A percentile compares a stretch with the other conserved stretches of the same genome.
Conservation (phyloP, 1,140 invertebrate species). For the Cotesia glomerata region DNA sequence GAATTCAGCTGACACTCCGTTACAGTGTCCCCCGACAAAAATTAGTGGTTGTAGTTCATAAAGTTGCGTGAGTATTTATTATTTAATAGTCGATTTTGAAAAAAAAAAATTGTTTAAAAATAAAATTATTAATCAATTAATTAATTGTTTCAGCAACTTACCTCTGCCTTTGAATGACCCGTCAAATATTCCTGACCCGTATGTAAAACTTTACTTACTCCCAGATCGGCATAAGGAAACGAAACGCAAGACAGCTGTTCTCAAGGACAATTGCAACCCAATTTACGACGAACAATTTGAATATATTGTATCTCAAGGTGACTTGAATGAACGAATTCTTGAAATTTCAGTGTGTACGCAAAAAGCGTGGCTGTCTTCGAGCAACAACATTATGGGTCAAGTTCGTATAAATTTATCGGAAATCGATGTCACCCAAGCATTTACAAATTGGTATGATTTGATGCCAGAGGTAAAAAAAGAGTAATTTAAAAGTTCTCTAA, state of each 20-base stretch:
- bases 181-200: slow-evolving; percentile 90
- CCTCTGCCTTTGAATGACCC: slow-evolving; percentile 79
- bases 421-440: slow-evolving; percentile 70
- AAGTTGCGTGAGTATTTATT: slow-evolving; percentile 78
- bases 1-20: slow-evolving; percentile 84
- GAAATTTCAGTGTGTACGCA: slow-evolving; percentile 85
- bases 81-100: background rate
- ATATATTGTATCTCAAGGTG: slow-evolving; percentile 79
- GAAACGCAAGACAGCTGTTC: slow-evolving; percentile 87
- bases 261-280: slow-evolving; percentile 91
- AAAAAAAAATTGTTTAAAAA: background rate
- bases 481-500: slow-evolving; percentile 4
- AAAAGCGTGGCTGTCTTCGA: slow-evolving; percentile 77
- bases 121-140: no score
- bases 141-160: slow-evolving; percentile 71
- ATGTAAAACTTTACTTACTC: slow-evolving; percentile 90
- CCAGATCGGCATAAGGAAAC: slow-evolving; percentile 86
- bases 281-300: slow-evolving; percentile 91
- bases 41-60: slow-evolving; percentile 83
- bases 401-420: slow-evolving; percentile 71
- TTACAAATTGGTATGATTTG: slow-evolving; percentile 76
- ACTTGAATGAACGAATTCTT: slow-evolving; percentile 74
- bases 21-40: slow-evolving; percentile 84
- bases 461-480: slow-evolving; percentile 66
- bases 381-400: slow-evolving; percentile 83